These are phyloP conservation scores for Pocillopora meandrina DNA, from an alignment of 92 coral and sea anemone genomes.

Conservation along the genomic window DNA sequence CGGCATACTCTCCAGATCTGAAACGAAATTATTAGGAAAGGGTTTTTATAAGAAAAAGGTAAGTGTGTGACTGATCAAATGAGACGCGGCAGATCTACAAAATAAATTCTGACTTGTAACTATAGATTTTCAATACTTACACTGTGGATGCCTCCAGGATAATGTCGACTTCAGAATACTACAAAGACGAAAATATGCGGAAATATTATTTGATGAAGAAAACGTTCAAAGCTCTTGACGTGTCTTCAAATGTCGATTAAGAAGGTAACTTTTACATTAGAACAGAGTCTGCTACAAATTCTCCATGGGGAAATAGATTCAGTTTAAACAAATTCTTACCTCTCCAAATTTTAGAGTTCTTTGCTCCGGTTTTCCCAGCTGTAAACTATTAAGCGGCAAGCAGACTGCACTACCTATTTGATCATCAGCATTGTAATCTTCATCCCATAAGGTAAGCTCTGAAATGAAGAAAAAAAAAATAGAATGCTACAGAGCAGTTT, in stretches of 20 bases:
- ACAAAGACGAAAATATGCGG: background rate
- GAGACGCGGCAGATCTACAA: too few species aligned
- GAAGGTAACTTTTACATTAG: too few species aligned
- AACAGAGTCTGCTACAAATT: too few species aligned
- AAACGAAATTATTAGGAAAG: background rate
- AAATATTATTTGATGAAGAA: background rate
- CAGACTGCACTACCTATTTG: conserved; percentile 35
- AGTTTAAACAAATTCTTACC: conserved; percentile 6
- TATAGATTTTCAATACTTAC: background rate
- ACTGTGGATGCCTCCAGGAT: conserved; percentile 22
- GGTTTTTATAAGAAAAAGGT: background rate
- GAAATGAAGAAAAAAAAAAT: background rate
- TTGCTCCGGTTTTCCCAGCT: conserved; percentile 21
- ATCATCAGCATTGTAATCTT: conserved; percentile 47
- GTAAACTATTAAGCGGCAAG: conserved; percentile 5
- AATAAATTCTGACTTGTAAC: too few species aligned
- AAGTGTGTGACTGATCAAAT: too few species aligned
- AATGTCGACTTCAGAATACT: conserved; percentile 43
- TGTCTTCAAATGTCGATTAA: background rate
- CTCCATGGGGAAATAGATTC: too few species aligned
- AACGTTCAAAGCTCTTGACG: background rate
- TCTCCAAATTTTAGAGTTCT: conserved; percentile 37
- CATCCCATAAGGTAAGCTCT: conserved; percentile 57
- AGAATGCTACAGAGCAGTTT: background rate
- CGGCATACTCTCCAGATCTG: conserved; percentile 23